Conservation (phyloP, 2,113 vertebrate genomes). For the Rhabdornis inornatus region DNA sequence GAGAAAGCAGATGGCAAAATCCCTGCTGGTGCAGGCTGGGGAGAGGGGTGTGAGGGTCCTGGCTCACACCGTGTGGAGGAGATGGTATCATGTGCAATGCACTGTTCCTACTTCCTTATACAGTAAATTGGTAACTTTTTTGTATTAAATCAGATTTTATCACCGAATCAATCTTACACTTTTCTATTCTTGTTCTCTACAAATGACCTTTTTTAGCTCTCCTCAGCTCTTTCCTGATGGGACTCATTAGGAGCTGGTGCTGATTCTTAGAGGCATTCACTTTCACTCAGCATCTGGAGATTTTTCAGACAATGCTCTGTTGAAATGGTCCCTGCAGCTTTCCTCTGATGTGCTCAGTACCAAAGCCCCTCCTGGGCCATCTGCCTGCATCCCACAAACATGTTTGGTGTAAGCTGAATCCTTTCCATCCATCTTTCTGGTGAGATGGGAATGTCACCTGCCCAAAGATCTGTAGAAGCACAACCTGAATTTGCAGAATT, state of each 20-base stretch:
- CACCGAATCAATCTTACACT: slow-evolving; percentile 44
- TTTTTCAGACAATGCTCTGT: slow-evolving; percentile 9
- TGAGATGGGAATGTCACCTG: neutral
- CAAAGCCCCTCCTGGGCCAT: neutral
- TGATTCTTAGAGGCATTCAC: slow-evolving; percentile 46
- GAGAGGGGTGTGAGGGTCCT: slow-evolving; percentile 4
- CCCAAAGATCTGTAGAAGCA: neutral
- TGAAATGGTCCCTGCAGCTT: neutral
- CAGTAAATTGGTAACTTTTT: slow-evolving; percentile 64
- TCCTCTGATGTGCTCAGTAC: neutral
- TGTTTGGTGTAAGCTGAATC: neutral
- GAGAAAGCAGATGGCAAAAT: neutral
- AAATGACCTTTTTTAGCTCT: slow-evolving; percentile 70
- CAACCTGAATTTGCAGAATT: neutral
- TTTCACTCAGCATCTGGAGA: slow-evolving; percentile 57
- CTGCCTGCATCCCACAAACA: neutral
- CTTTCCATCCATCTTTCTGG: neutral
- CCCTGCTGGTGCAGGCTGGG: neutral
- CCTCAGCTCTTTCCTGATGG: slow-evolving; percentile 59
- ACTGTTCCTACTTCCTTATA: slow-evolving; percentile 57
- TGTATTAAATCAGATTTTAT: slow-evolving; percentile 63
- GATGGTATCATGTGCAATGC: neutral
- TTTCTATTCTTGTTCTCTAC: slow-evolving; percentile 60
- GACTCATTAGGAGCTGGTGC: slow-evolving; percentile 63
- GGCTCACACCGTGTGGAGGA: neutral